phyloP scores from a whole-genome alignment of 2,888 invertebrate species.

The Spodoptera littoralis region DNA sequence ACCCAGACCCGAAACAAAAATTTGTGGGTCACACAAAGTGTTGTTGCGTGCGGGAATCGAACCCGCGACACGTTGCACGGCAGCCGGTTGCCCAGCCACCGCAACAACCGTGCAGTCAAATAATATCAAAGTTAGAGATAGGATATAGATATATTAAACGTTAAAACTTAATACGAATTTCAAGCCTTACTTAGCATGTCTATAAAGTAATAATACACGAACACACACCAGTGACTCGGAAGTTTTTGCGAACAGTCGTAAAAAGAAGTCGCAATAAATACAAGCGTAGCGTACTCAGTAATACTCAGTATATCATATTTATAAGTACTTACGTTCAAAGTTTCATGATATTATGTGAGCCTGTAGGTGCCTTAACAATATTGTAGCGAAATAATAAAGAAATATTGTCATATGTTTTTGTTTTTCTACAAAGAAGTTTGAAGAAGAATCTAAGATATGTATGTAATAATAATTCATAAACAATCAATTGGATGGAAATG shows the following conservation, averaged over 20 bases:
- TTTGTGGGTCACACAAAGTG: too few species aligned
- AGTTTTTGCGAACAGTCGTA: constrained; percentile 23
- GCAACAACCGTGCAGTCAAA: too few species aligned
- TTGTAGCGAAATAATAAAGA: constrained; percentile 17
- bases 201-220: constrained; percentile 13
- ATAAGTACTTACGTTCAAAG: constrained; percentile 23
- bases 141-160: too few species aligned
- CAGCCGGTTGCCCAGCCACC: too few species aligned
- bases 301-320: constrained; percentile 42
- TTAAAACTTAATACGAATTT: too few species aligned
- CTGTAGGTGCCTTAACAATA: background rate
- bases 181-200: too few species aligned
- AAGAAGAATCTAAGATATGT: background rate
- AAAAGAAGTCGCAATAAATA: constrained; percentile 36
- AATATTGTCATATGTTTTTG: constrained; percentile 1
- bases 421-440: background rate
- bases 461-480: too few species aligned
- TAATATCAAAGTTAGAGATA: too few species aligned
- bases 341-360: constrained; percentile 11
- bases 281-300: constrained; percentile 26
- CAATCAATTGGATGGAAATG: too few species aligned
- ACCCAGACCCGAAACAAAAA: too few species aligned
- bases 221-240: constrained; percentile 9
- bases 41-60: too few species aligned
- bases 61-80: too few species aligned